phyloP scores from a whole-genome alignment of 23 tunicate genomes.

The Botrylloides violaceus region DNA sequence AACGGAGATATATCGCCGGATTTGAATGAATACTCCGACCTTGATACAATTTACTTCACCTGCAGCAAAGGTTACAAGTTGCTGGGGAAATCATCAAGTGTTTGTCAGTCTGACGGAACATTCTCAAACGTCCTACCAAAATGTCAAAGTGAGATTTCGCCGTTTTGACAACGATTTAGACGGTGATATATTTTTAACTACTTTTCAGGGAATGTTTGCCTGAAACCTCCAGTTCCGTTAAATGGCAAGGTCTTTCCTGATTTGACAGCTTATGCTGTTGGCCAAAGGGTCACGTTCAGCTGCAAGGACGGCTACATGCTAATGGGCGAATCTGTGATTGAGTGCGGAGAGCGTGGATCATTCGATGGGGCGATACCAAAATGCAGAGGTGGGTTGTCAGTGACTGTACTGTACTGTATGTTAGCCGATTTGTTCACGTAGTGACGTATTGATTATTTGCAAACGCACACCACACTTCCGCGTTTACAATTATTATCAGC shows the following conservation, averaged over 20 bases:
- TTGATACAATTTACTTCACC: slow-evolving; percentile 1
- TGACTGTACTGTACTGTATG: no score
- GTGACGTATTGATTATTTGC: not conserved
- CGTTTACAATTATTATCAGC: no score
- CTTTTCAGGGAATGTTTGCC: slow-evolving; percentile 11
- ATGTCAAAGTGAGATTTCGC: slow-evolving; percentile 13
- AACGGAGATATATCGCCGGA: slow-evolving; percentile 8
- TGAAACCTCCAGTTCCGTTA: slow-evolving; percentile 13
- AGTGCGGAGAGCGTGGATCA: slow-evolving; percentile 10
- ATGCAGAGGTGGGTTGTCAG: slow-evolving; percentile 20
- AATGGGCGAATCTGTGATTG: not conserved
- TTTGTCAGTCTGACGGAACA: slow-evolving; percentile 15
- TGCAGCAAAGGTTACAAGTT: slow-evolving; percentile 27
- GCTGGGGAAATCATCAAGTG: not conserved
- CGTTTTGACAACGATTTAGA: not conserved
- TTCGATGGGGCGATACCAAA: slow-evolving; percentile 13
- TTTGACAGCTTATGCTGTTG: not conserved
- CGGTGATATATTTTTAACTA: no score
- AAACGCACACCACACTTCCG: not conserved
- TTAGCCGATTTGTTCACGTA: no score
- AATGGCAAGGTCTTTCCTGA: slow-evolving; percentile 18
- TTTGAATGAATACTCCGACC: not conserved
- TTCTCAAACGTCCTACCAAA: slow-evolving; percentile 20
- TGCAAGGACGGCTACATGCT: slow-evolving; percentile 30
- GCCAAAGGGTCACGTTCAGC: not conserved